Evolutionary conservation across 2,888 invertebrate genomes (phyloP).

Genomic region (Pemphredon lugubris): DNA sequence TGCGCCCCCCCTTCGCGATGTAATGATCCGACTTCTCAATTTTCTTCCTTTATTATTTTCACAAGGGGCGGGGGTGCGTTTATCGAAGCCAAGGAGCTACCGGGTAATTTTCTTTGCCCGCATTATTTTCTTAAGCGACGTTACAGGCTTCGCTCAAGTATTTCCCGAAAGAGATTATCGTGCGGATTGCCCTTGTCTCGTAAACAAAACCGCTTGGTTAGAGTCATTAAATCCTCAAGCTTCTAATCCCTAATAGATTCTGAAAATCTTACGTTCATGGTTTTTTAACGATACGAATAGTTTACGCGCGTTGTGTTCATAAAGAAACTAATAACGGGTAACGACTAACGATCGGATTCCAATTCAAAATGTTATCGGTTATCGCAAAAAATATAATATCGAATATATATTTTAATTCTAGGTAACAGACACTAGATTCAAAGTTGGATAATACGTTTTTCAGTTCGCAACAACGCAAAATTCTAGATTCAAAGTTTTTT

Average conservation of each 20-base stretch:
- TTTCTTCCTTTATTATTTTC: slow-evolving; percentile 22
- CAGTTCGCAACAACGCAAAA: too few relatives aligned
- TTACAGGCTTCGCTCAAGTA: slow-evolving; percentile 30
- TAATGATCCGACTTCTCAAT: not conserved
- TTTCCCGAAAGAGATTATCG: slow-evolving; percentile 30
- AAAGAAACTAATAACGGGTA: too few relatives aligned
- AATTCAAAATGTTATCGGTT: too few relatives aligned
- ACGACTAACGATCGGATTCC: too few relatives aligned
- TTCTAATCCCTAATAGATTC: slow-evolving; percentile 15
- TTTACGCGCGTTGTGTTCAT: too few relatives aligned
- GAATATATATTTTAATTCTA: too few relatives aligned
- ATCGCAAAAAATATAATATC: too few relatives aligned
- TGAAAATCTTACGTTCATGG: not conserved
- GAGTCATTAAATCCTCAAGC: slow-evolving; percentile 20
- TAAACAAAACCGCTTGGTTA: slow-evolving; percentile 42
- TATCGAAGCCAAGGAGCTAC: slow-evolving; percentile 42
- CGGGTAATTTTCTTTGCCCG: slow-evolving; percentile 41
- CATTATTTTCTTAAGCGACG: slow-evolving; percentile 47
- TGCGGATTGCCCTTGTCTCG: slow-evolving; percentile 27
- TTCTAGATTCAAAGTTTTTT: too few relatives aligned
- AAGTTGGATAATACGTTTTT: too few relatives aligned
- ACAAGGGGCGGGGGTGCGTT: slow-evolving; percentile 39
- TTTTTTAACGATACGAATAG: too few relatives aligned
- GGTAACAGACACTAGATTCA: too few relatives aligned
- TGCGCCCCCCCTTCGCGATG: not conserved